These are phyloP conservation scores for Nansenia antarctica DNA, from an alignment of 2,113 vertebrate species.

Conservation along the genomic window DNA sequence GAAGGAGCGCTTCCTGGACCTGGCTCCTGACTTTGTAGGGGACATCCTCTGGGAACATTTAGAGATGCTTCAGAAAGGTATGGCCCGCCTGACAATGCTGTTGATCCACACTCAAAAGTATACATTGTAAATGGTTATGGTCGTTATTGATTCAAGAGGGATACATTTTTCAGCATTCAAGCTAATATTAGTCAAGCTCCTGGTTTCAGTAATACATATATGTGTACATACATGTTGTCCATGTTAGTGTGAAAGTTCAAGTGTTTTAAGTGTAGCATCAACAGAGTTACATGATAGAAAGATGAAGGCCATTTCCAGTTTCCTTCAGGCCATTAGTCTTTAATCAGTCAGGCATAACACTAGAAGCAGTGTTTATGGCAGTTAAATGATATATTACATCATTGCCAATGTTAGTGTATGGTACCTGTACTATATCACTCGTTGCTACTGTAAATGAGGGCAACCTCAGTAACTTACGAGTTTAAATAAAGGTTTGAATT, in stretches of 20 bases:
- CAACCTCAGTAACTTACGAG: too few relatives aligned
- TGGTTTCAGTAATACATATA: background rate
- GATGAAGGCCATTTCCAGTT: conserved; percentile 61
- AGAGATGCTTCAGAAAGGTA: conserved; percentile 98
- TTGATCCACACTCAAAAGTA: background rate
- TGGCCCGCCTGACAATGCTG: background rate
- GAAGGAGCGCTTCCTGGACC: conserved; percentile 95
- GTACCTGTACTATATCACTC: too few relatives aligned
- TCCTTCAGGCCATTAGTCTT: conserved; percentile 67
- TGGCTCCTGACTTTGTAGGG: conserved; percentile 97
- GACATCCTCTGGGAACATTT: conserved; percentile 99
- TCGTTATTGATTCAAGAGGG: background rate
- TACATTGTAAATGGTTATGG: background rate
- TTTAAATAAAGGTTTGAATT: too few relatives aligned
- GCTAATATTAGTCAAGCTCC: background rate
- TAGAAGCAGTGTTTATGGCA: conserved; percentile 44
- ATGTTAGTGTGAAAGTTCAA: background rate
- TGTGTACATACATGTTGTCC: background rate
- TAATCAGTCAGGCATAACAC: conserved; percentile 45
- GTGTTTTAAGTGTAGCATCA: conserved; percentile 30
- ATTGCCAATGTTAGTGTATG: conserved; percentile 66
- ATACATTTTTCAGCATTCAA: background rate
- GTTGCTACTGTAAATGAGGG: too few relatives aligned
- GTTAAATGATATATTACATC: conserved; percentile 72
- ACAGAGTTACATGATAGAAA: conserved; percentile 58